These are phyloP conservation scores for Novumbra hubbsi DNA, from an alignment of 2,797 vertebrate genomes.

Conservation along the genomic window DNA sequence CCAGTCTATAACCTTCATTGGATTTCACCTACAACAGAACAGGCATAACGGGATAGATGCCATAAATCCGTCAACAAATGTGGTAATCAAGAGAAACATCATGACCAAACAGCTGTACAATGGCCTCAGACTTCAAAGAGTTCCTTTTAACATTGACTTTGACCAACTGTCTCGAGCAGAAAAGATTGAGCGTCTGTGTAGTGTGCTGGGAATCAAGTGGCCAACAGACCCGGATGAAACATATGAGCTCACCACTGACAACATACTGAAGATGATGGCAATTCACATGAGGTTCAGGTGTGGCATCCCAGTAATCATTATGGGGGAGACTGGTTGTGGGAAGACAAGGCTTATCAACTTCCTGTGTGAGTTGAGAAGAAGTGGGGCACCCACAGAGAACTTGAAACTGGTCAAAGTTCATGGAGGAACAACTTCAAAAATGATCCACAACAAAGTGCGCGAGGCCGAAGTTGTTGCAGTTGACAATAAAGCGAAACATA, in stretches of 20 bases:
- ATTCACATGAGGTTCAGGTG: constrained; percentile 97
- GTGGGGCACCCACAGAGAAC: constrained; percentile 73
- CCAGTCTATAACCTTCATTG: constrained; percentile 93
- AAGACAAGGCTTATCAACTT: constrained; percentile 93
- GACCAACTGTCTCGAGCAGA: constrained; percentile 79
- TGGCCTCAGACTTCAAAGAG: constrained; percentile 79
- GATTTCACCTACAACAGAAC: constrained; percentile 80
- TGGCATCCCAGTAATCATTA: constrained; percentile 92
- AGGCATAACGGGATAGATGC: constrained; percentile 75
- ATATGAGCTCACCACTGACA: constrained; percentile 93
- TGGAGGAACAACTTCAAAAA: constrained; percentile 86
- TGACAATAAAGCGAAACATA: constrained; percentile 71
- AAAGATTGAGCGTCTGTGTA: constrained; percentile 85
- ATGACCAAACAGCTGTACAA: constrained; percentile 79
- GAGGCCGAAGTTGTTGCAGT: constrained; percentile 79
- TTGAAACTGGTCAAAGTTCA: constrained; percentile 95
- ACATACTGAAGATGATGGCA: constrained; percentile 91
- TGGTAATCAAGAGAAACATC: constrained; percentile 80
- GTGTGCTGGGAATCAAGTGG: constrained; percentile 84
- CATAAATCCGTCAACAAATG: constrained; percentile 70
- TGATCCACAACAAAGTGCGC: constrained; percentile 81
- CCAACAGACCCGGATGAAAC: constrained; percentile 89
- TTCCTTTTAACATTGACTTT: constrained; percentile 89
- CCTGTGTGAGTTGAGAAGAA: constrained; percentile 82
- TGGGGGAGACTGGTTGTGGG: constrained; percentile 97